Evolutionary conservation across 2,888 invertebrate species (phyloP).

Genomic region (Caenorhabditis sp.): DNA sequence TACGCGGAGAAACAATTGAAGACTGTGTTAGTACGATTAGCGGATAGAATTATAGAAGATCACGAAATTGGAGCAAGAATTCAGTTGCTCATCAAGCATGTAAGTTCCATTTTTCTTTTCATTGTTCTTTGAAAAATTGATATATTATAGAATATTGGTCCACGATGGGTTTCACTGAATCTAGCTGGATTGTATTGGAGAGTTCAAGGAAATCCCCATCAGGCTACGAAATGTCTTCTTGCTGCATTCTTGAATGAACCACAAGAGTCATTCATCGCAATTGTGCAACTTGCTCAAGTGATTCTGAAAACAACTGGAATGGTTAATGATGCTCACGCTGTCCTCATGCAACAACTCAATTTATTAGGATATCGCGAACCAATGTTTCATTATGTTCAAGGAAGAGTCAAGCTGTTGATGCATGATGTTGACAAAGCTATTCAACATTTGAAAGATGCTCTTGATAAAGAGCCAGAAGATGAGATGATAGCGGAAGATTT

Average conservation of each 20-base stretch:
- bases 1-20: conserved; percentile 43
- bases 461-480: conserved; percentile 52
- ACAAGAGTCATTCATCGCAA: conserved; percentile 77
- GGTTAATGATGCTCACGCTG: conserved; percentile 32
- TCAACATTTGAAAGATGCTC: conserved; percentile 46
- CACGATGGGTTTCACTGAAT: conserved; percentile 81
- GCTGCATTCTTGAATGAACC: conserved; percentile 74
- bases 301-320: conserved; percentile 75
- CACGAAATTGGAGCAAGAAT: conserved; percentile 84
- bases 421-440: conserved; percentile 49
- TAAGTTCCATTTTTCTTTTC: too few relatives aligned
- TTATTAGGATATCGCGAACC: conserved; percentile 33
- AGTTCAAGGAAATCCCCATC: conserved; percentile 78
- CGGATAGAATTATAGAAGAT: conserved; percentile 55
- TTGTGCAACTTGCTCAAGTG: conserved; percentile 80
- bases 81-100: conserved; percentile 79
- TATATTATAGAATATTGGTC: conserved; percentile 77
- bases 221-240: conserved; percentile 80
- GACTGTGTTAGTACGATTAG: conserved; percentile 47
- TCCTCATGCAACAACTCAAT: conserved; percentile 24
- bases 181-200: conserved; percentile 84
- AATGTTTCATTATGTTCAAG: conserved; percentile 46
- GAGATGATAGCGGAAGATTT: conserved; percentile 44
- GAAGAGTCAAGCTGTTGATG: conserved; percentile 37
- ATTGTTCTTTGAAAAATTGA: too few relatives aligned